phyloP scores from a whole-genome alignment of 2,797 vertebrate genomes.

The Pelochelys cantorii region DNA sequence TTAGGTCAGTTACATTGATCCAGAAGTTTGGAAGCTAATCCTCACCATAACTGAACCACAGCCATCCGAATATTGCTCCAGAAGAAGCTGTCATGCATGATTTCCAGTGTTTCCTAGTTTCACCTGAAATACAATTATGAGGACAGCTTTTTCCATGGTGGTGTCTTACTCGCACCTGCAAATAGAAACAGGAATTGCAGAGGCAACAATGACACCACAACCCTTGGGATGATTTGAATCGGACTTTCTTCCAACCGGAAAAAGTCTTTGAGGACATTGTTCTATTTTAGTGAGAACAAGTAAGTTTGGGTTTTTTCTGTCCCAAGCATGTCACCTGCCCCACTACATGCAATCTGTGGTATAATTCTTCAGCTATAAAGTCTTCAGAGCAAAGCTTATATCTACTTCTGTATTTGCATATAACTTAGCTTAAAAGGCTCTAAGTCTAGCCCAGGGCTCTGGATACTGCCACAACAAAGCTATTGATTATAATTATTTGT shows the following conservation, averaged over 20 bases:
- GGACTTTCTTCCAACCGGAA: neutral
- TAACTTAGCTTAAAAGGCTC: neutral
- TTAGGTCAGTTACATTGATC: neutral
- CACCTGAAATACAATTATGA: neutral
- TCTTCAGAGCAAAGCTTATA: neutral
- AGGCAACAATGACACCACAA: neutral
- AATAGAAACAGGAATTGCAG: neutral
- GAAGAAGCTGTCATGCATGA: neutral
- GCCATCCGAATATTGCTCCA: neutral
- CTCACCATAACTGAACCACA: neutral
- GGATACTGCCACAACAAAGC: neutral
- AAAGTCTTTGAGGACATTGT: neutral
- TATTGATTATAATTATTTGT: neutral
- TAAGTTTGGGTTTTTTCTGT: neutral
- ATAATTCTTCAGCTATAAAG: neutral
- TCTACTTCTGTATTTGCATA: neutral
- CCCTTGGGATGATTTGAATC: neutral
- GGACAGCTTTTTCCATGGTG: neutral
- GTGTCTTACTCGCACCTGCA: neutral
- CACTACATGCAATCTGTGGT: neutral
- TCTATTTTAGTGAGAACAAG: slow-evolving; percentile 2
- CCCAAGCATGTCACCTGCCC: neutral
- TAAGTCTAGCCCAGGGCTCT: fast-evolving
- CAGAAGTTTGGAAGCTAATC: neutral
- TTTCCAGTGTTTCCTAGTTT: neutral